Evolutionary conservation across 1,140 invertebrate species (phyloP), one percentile per base, ranked within the genome.

Genomic region (Parapsyche elsis): DNA sequence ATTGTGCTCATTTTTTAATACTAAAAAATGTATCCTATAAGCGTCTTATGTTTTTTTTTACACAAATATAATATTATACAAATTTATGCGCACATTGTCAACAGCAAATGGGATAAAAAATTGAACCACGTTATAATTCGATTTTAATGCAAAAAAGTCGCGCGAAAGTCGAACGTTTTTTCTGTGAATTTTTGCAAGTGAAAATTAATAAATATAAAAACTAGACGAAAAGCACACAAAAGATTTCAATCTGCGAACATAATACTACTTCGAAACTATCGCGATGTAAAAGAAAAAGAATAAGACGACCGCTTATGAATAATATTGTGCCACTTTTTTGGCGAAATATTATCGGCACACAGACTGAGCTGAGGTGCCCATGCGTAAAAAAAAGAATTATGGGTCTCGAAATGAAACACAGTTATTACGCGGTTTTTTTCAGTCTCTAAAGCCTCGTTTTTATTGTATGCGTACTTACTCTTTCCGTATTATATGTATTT

Each of bases 251-350:
- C 57, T 61, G 1, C 57, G 16, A n/a, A 21, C 21, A 53, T 53
- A 19, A 53, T 38, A 38, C 30, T 38, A 38, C 30, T 38, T n/a
- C n/a, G 7, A 38, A 38, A 71, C 24, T 26, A 26, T 23, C 10
- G 21, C 21, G 61, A 53, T 53, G 49, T 12, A 26, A 23, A 67
- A 67, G 5, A 67, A 26, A 67, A 75, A 26, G 16, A 75, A 38
- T 75, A 46, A 57, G 38, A 73, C 38, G 19, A 73, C 38, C 38
- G 14, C 53, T 30, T 57, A 57, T 75, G 73, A 75, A 75, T 75
- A 59, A 75, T 75, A 75, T 75, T 75, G 73, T 75, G 73, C 73
- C 44, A 75, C 73, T 75, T 75, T 57, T 73, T 73, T 75, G 0
- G 24, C 24, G 24, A 75, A 75, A 75, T 75, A 75, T 75, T 57